A percentile compares a stretch with the other conserved stretches of the same genome.
Evolutionary conservation across 2,113 vertebrate genomes (phyloP).

Genomic region (Lichenostomus cassidix): DNA sequence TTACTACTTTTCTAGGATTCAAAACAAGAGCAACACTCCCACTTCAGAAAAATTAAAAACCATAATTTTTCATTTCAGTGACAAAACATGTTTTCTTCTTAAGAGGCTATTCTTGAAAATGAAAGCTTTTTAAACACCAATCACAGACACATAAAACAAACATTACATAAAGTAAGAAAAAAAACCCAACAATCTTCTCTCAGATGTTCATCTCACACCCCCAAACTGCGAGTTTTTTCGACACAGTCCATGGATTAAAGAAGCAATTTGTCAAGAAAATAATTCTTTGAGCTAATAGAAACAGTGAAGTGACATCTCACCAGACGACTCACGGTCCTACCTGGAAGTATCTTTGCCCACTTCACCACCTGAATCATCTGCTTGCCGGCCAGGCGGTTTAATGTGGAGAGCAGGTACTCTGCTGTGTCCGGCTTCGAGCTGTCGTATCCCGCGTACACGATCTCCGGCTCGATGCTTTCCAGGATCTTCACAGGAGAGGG

Average conservation of each 20-base stretch:
- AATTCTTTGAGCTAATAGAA: neutral
- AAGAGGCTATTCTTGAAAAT: neutral
- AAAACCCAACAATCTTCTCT: neutral
- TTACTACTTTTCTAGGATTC: neutral
- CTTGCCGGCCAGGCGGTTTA: constrained; percentile 96
- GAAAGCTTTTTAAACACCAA: neutral
- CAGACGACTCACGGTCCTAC: constrained; percentile 60
- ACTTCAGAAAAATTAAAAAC: neutral
- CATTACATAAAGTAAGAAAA: neutral
- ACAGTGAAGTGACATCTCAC: neutral
- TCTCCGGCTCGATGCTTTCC: constrained; percentile 94
- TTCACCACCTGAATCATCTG: constrained; percentile 99
- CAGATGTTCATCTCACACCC: neutral
- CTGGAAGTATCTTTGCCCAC: constrained; percentile 99
- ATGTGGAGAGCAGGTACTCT: constrained; percentile 92
- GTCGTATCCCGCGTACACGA: constrained; percentile 94
- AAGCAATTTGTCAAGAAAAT: neutral
- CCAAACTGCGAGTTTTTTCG: neutral
- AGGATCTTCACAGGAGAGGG: constrained; percentile 90
- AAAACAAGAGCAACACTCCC: neutral
- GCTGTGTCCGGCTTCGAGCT: constrained; percentile 90
- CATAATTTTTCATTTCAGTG: neutral
- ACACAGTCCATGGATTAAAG: neutral
- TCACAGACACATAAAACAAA: neutral
- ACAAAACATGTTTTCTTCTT: neutral